Evolutionary conservation across 2,113 vertebrate species (phyloP).

Genomic region (Lampris incognitus): DNA sequence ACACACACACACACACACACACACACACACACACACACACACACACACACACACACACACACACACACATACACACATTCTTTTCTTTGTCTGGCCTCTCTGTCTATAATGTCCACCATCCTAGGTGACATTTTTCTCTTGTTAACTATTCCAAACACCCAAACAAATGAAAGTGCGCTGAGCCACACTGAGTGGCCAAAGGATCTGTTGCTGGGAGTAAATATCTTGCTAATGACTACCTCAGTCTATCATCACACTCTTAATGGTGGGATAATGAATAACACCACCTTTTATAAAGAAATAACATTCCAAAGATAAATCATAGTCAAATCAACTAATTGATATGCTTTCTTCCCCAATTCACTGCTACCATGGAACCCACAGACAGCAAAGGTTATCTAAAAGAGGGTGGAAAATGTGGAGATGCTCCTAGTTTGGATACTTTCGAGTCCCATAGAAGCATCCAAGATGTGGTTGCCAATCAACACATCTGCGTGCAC

Average conservation of each 20-base stretch:
- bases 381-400: conserved; percentile 14
- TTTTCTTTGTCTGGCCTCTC: neutral
- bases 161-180: conserved; percentile 1
- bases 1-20: neutral
- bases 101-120: conserved; percentile 12
- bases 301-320: conserved; percentile 25
- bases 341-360: conserved; percentile 33
- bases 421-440: too few relatives aligned
- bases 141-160: neutral
- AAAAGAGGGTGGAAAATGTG: neutral
- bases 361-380: conserved; percentile 37
- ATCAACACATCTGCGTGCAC: too few relatives aligned
- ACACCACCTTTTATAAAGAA: conserved; percentile 6
- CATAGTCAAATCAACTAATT: conserved; percentile 63
- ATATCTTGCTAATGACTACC: conserved; percentile 50
- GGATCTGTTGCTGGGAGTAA: conserved; percentile 7
- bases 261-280: conserved; percentile 49
- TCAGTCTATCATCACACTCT: conserved; percentile 30
- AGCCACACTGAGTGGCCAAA: neutral
- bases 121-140: neutral
- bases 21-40: neutral
- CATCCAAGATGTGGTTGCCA: too few relatives aligned
- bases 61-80: neutral
- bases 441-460: too few relatives aligned
- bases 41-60: neutral